Conservation (phyloP, 2,113 vertebrate genomes). For the Sapajus apella region DNA sequence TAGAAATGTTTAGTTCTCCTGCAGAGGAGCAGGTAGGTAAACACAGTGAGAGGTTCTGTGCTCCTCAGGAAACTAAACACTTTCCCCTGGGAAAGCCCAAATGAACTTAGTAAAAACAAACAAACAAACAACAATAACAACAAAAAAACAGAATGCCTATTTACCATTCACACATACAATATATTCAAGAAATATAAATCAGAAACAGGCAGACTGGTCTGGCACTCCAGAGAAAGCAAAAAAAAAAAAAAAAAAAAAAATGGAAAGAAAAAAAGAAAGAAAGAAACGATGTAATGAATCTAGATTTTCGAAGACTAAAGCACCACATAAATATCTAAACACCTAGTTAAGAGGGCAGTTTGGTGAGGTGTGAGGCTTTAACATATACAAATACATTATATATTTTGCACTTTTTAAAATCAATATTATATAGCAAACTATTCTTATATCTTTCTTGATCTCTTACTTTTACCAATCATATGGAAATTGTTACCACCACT, state of each 20-base stretch:
- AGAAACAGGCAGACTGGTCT: background rate
- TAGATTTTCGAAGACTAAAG: background rate
- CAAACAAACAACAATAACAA: too few species aligned
- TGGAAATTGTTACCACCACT: background rate
- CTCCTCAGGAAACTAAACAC: background rate
- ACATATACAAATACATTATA: background rate
- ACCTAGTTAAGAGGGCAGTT: background rate
- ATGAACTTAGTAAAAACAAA: background rate
- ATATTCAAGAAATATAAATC: background rate
- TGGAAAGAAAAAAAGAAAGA: background rate
- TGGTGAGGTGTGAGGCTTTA: background rate
- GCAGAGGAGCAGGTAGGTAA: background rate
- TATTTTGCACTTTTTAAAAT: background rate
- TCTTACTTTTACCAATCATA: slow-evolving; percentile 13
- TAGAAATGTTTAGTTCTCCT: background rate
- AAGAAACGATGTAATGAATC: background rate
- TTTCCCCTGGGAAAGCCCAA: background rate
- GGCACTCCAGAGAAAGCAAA: background rate
- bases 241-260: background rate
- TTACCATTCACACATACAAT: background rate
- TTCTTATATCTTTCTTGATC: slow-evolving; percentile 27
- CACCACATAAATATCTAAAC: background rate
- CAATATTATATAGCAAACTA: background rate
- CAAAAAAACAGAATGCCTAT: background rate
- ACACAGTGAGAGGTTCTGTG: background rate